phyloP scores from a whole-genome alignment of 2,113 vertebrate species.

The Dicrurus megarhynchus region DNA sequence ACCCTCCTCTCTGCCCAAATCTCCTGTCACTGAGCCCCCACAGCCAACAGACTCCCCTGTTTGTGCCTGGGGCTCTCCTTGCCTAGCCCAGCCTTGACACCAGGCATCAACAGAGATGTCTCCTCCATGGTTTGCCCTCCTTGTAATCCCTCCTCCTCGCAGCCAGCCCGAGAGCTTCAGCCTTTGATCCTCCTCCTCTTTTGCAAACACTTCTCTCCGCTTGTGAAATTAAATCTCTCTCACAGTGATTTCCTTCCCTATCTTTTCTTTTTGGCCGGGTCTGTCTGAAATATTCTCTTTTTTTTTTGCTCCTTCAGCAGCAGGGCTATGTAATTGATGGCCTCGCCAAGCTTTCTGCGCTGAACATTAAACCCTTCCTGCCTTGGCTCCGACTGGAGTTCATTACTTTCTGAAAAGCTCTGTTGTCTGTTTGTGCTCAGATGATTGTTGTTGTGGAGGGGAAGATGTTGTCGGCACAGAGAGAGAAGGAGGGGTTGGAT shows the following conservation, averaged over 20 bases:
- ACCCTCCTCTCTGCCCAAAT: not conserved
- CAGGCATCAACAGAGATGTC: not conserved
- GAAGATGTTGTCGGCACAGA: slow-evolving; percentile 57
- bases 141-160: not conserved
- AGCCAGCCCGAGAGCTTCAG: not conserved
- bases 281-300: slow-evolving; percentile 62
- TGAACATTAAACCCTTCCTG: slow-evolving; percentile 67
- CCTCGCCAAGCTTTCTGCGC: slow-evolving; percentile 55
- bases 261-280: slow-evolving; percentile 56
- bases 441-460: slow-evolving; percentile 71
- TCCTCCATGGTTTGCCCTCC: not conserved
- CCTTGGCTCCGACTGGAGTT: slow-evolving; percentile 66
- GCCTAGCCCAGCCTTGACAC: not conserved
- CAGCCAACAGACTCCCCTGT: fast-evolving
- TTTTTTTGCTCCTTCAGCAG: slow-evolving; percentile 41
- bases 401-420: slow-evolving; percentile 78
- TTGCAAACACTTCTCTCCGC: slow-evolving; percentile 32
- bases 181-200: slow-evolving; percentile 31
- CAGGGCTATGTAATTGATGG: slow-evolving; percentile 74
- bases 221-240: slow-evolving; percentile 58
- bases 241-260: slow-evolving; percentile 55
- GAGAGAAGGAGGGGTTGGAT: slow-evolving; percentile 38
- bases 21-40: fast-evolving
- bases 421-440: slow-evolving; percentile 71
- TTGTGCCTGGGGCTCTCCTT: not conserved